Evolutionary conservation across 2,797 vertebrate genomes (phyloP).

Genomic region (Tolypeutes matacus): DNA sequence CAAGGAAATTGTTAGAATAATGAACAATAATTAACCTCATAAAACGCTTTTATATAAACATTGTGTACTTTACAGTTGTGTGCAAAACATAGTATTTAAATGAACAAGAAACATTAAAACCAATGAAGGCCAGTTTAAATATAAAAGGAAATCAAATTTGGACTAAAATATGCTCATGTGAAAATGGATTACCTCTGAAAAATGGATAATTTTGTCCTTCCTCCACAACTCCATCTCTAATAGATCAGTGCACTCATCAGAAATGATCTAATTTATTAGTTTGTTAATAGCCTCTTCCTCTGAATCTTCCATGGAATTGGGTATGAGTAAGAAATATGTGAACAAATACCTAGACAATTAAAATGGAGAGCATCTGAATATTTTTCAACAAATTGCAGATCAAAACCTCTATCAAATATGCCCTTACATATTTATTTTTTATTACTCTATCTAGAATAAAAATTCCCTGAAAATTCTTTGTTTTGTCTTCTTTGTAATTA

Average conservation of each 20-base stretch:
- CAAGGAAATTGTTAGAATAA: slow-evolving; percentile 76
- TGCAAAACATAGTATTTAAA: slow-evolving; percentile 81
- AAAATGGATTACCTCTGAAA: slow-evolving; percentile 65
- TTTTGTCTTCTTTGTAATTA: not conserved
- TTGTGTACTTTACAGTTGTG: slow-evolving; percentile 77
- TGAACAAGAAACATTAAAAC: slow-evolving; percentile 80
- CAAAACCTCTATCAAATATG: slow-evolving; percentile 20
- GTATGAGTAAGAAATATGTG: not conserved
- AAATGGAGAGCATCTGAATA: not conserved
- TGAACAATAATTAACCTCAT: slow-evolving; percentile 77
- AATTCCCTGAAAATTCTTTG: not conserved
- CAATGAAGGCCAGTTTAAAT: slow-evolving; percentile 80
- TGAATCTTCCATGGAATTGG: slow-evolving; percentile 31
- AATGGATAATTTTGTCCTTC: slow-evolving; percentile 53
- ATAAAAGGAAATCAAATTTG: slow-evolving; percentile 70
- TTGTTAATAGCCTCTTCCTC: slow-evolving; percentile 35
- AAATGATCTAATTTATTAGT: slow-evolving; percentile 55
- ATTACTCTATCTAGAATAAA: not conserved
- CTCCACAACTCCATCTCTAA: not conserved
- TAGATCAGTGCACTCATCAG: slow-evolving; percentile 57
- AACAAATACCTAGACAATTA: not conserved
- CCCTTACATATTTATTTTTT: not conserved
- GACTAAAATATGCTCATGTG: slow-evolving; percentile 78
- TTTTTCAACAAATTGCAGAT: not conserved
- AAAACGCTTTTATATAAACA: slow-evolving; percentile 75